Evolutionary conservation across 2,797 vertebrate species (phyloP), one percentile per base, ranked within the genome.

Genomic region (Neoniphon sammara): DNA sequence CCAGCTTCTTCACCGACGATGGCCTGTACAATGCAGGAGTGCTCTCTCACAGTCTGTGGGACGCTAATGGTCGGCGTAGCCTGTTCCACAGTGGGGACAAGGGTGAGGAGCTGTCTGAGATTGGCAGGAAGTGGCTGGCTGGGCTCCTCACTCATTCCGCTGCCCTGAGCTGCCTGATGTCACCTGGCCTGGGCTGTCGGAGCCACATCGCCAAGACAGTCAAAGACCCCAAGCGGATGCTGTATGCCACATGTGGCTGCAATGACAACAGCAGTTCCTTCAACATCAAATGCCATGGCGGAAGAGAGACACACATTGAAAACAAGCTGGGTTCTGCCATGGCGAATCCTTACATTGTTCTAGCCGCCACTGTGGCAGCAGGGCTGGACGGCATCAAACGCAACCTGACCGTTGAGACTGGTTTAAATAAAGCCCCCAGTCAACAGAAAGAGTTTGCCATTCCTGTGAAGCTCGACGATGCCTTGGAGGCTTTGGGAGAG

Each of bases 261-360:
- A 97, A 98, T 0, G 95, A 98, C 53, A 98, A 96, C 88, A 96
- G 95, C 89, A 95, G 95, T 46, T 93, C 94, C 70, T 97, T 97
- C 66, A 98, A 97, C 53, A 81, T 98, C 78, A 98, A 97, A 81
- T 93, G 91, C 42, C 96, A 98, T 0, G 94, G 95, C 0, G 95
- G 94, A 9, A 94, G 93, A 77, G 95, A 96, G 70, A 89, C 92
- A 9, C 91, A 91, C 49, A 94, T 98, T 31, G 96, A 98, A 86
- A 98, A 97, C 87, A 97, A 94, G 82, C 89, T 98, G 39, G 96
- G 95, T 80, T 97, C 97, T 1, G 96, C 96, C 4, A 94, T 96
- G 71, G 97, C 96, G 56, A 98, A 98, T 82, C 97, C 97, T 0
- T 99, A 98, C 78, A 67, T 98, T 4, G 97, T 96, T 7, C 87